Percentiles rank a stretch among this genome's conserved stretches.
Evolutionary conservation across 2,113 vertebrate genomes (phyloP).

Genomic region (Potamarius usumacintae): DNA sequence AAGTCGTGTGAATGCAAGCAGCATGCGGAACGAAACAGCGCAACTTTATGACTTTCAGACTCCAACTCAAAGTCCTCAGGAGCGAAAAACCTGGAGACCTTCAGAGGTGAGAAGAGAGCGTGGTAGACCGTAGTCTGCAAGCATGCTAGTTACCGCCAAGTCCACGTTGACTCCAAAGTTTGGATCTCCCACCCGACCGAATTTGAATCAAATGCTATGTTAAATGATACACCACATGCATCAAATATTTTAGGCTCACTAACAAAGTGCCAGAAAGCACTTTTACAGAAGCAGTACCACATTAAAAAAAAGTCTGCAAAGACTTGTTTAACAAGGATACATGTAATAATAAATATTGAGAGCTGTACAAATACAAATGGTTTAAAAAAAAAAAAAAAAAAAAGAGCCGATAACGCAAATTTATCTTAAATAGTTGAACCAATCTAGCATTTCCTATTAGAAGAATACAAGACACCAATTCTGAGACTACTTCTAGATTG

Average conservation of each 20-base stretch:
- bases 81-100: background rate
- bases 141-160: background rate
- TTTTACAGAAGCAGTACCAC: no score
- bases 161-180: background rate
- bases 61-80: background rate
- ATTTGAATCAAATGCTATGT: background rate
- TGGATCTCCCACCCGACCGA: background rate
- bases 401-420: no score
- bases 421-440: no score
- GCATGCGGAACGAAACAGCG: conserved; percentile 28
- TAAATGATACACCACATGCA: background rate
- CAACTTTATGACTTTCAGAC: conserved; percentile 1
- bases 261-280: background rate
- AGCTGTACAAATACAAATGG: background rate
- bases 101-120: background rate
- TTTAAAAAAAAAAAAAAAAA: no score
- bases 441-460: no score
- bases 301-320: background rate
- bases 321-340: background rate
- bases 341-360: background rate
- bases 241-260: background rate
- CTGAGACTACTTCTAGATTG: no score
- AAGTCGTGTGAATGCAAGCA: conserved; percentile 29
- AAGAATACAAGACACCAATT: no score
- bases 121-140: no score